Percentiles rank a stretch among this genome's conserved stretches.
These are phyloP conservation scores for Silurus lanzhouensis DNA, from an alignment of 2,797 vertebrate species.

Conservation along the genomic window DNA sequence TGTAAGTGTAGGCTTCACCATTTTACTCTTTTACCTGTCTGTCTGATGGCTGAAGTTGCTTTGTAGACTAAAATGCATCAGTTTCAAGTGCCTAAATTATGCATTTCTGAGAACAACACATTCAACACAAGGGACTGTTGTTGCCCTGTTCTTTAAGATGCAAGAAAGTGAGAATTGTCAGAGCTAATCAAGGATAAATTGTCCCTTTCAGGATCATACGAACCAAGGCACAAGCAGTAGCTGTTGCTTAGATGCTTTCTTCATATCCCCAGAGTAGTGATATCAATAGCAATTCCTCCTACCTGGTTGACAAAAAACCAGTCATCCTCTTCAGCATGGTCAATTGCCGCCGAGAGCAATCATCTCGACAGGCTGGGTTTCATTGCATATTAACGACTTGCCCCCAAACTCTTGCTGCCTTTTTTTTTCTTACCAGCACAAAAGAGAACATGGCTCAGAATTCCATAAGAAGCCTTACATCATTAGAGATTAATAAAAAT, in stretches of 20 bases:
- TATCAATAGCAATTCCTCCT: conserved; percentile 54
- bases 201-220: conserved; percentile 58
- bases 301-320: conserved; percentile 44
- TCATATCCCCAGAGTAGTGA: conserved; percentile 50
- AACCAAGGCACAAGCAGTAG: conserved; percentile 45
- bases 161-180: conserved; percentile 65
- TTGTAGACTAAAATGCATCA: conserved; percentile 46
- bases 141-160: conserved; percentile 53
- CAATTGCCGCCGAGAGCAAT: conserved; percentile 20
- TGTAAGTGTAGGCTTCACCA: conserved; percentile 22
- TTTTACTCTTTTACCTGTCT: conserved; percentile 22
- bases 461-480: conserved; percentile 33
- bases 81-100: conserved; percentile 63
- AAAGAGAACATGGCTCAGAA: conserved; percentile 35
- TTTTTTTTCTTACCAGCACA: conserved; percentile 13
- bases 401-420: background rate
- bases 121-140: conserved; percentile 61
- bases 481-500: conserved; percentile 36
- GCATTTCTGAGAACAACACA: conserved; percentile 67
- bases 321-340: conserved; percentile 30
- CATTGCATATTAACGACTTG: conserved; percentile 27
- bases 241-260: conserved; percentile 41
- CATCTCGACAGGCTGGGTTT: conserved; percentile 26
- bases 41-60: conserved; percentile 48
- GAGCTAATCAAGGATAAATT: conserved; percentile 70